A percentile compares a stretch with the other conserved stretches of the same genome.
These are phyloP conservation scores for Kobus ellipsiprymnus DNA, from an alignment of 2,113 vertebrate genomes.

Conservation along the genomic window DNA sequence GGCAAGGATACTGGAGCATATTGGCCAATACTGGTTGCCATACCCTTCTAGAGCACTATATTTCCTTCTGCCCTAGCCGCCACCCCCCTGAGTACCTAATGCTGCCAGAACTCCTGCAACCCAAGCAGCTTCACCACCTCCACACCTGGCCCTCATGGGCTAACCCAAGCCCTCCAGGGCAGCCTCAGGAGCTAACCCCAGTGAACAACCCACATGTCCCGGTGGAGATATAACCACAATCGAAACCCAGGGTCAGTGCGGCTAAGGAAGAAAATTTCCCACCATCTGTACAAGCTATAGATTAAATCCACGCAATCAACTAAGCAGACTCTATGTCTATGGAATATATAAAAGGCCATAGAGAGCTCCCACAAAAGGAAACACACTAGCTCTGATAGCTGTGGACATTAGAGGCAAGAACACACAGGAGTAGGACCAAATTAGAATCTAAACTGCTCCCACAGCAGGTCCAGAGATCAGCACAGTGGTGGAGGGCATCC, in stretches of 20 bases:
- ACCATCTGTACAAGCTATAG: not conserved
- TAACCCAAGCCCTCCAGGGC: not conserved
- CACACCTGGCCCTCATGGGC: not conserved
- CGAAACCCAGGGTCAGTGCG: not conserved
- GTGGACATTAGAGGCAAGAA: not conserved
- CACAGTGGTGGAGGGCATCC: not conserved
- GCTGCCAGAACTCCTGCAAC: not conserved
- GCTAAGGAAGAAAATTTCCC: not conserved
- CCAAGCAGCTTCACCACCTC: not conserved
- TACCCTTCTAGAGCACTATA: not conserved
- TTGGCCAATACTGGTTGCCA: not conserved
- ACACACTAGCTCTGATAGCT: not conserved
- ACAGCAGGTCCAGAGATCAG: not conserved
- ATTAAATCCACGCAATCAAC: not conserved
- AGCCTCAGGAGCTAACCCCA: not conserved
- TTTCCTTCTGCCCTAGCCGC: not conserved
- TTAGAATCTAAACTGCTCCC: not conserved
- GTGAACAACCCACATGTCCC: not conserved
- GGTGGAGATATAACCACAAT: fast-evolving
- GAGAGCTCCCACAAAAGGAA: not conserved
- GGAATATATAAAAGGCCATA: not conserved
- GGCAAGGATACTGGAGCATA: not conserved
- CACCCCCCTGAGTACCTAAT: not conserved
- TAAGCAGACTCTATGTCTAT: not conserved
- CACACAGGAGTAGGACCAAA: not conserved